Base-by-base conservation (phyloP, 2,888 invertebrate genomes). In the Eupelmus urozonus region DNA sequence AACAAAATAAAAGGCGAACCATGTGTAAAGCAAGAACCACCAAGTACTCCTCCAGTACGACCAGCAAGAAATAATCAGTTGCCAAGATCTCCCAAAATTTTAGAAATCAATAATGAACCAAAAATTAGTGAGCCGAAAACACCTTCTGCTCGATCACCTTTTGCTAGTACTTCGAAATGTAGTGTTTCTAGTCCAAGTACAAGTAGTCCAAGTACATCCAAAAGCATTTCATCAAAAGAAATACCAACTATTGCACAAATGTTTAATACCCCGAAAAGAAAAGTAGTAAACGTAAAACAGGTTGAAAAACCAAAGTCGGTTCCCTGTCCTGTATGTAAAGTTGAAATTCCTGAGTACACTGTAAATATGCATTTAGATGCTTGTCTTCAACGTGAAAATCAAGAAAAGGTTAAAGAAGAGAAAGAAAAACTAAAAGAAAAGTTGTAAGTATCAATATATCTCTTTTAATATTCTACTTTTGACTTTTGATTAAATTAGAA, bases 351-450 rank as follows among this genome's bases (percentile, higher is more conserved):
- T n/a, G 85, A 88, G 72, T 80, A 82, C 9, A 87, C 90, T 80
- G 90, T 92, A 27, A 91, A 92, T 81, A 84, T 84, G 18, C 92
- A 92, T 84, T 87, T 92, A 34, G 92, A 92, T 84, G 87, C 87
- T 69, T 92, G 92, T 83, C 86, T 92, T 29, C 87, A 88, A 51
- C 84, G 89, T 34, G 85, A 87, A 57, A 34, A 7, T 29, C 57
- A 67, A 69, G 77, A 81, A 20, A 63, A 60, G 40, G 49, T 78
- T 42, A 71, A 74, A 65, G 81, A 79, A 82, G 85, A n/a, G n/a
- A n/a, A n/a, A n/a, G n/a, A n/a, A n/a, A n/a, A n/a, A n/a, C n/a
- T n/a, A n/a, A n/a, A n/a, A n/a, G n/a, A n/a, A n/a, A n/a, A n/a
- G n/a, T n/a, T n/a, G n/a, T n/a, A n/a, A n/a, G n/a, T n/a, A n/a